Evolutionary conservation across 2,113 vertebrate genomes (phyloP), one percentile per base, ranked within the genome.

Genomic region (Xyliphius kryptos): DNA sequence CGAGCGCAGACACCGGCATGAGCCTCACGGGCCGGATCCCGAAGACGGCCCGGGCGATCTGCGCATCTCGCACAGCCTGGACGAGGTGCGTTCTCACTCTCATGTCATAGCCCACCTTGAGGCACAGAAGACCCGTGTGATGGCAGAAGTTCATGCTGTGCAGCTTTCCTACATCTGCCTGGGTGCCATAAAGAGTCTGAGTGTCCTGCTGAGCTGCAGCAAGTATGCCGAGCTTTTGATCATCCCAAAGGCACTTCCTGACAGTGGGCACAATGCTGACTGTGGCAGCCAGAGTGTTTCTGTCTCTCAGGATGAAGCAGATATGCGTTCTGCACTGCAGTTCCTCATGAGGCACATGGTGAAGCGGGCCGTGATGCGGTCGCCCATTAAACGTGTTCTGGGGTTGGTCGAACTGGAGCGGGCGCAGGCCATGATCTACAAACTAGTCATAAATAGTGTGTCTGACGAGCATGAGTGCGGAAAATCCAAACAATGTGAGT

Each of bases 261-360:
- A 81, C 19, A 93, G 87, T 1, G 91, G 95, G 0, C 95, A 98
- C 83, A 97, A 98, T 52, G 93, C 93, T 0, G 94, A 98, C 38
- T 92, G 64, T n/a, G 38, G 57, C 0, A 61, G 87, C 54, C 82
- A 88, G 0, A 83, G 83, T 1, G 88, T 90, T 7, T 89, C 91
- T 0, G 87, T 91, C 3, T 90, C 91, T 19, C 91, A 92, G 0
- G 95, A 98, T 54, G 95, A 98, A 1, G 90, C 85, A 54, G 95
- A 97, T 75, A 88, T 97, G 87, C 84, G 95, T 0, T 90, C 93
- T 0, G 93, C 95, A 1, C 74, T 98, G 79, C 95, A 98, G 83
- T 95, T 97, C 58, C 82, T 98, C 48, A 98, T 98, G 95, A 87
- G 95, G 7, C 94, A 97, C 66, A 98, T 98, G 95, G 95, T 98